phyloP scores from a whole-genome alignment of 92 coral and sea anemone genomes.

The Phenganax subtilis region DNA sequence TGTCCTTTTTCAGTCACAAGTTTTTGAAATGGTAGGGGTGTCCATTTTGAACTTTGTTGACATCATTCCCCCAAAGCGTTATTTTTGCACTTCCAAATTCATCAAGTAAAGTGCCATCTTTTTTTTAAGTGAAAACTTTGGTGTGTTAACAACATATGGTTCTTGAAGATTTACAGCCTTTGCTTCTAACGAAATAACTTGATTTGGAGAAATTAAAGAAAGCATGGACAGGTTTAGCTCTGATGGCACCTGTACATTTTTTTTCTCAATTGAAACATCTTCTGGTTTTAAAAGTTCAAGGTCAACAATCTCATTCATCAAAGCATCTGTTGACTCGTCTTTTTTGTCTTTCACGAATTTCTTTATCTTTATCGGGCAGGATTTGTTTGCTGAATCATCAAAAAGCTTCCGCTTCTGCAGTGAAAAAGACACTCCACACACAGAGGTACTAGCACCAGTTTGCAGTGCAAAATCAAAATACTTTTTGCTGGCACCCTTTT shows the following conservation, averaged over 20 bases:
- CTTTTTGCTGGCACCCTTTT: no score
- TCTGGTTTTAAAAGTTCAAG: neutral
- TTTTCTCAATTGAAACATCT: constrained; percentile 19
- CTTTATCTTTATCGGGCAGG: no score
- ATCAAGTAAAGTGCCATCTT: constrained; percentile 13
- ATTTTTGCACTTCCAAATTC: constrained; percentile 16
- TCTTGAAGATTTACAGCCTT: constrained; percentile 4
- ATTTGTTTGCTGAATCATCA: no score
- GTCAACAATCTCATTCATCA: no score
- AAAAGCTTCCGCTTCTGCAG: no score
- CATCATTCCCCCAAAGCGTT: constrained; percentile 11
- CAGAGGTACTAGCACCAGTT: no score
- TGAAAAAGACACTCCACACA: no score
- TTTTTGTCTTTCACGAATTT: no score
- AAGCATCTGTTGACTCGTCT: no score
- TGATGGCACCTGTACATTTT: constrained; percentile 1
- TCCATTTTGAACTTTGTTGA: constrained; percentile 25
- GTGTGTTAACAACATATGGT: neutral
- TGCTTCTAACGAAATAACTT: constrained; percentile 15
- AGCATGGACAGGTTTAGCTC: constrained; percentile 23
- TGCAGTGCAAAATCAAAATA: no score
- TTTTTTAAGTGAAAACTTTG: constrained; percentile 12
- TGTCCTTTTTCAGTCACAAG: constrained; percentile 30
- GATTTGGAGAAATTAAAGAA: neutral
- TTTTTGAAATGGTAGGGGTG: constrained; percentile 16